Evolutionary conservation across 2,888 invertebrate species (phyloP), one percentile per base, ranked within the genome.

Genomic region (Spodoptera exigua): DNA sequence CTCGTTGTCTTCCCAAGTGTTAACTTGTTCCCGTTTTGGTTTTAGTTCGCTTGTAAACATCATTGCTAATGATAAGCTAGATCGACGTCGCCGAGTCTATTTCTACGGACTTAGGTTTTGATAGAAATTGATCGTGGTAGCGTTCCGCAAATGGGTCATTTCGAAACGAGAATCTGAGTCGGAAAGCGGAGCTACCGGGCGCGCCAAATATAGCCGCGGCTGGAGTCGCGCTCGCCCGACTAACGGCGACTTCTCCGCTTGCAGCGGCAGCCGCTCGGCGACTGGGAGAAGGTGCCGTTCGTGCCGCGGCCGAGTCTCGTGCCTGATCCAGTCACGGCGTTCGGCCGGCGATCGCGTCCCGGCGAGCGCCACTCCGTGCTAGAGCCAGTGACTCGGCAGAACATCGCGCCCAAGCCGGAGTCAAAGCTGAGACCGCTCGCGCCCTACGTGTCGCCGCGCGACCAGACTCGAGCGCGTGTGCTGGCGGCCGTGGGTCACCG

Each of bases 281-380:
- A 97, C 84, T 98, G 98, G 98, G 97, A 97, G 93, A 97, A 97
- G 95, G 97, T 97, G 91, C 98, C 98, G 83, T 96, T 95, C 93
- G 97, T 98, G 84, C 97, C 98, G 79, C 95, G 98, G 78, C 98
- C 98, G 82, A 97, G 97, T 85, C 95, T 97, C 90, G 96, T 98
- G 79, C 96, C 97, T 76, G 97, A 97, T 87, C 97, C 97, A 73
- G 96, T 97, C 88, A 97, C 98, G 76, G 98, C 97, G 74, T 97
- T 96, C 95, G 98, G 98, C 49, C 95, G 96, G 68, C 95, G 96
- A 80, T 84, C 93, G 76, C 88, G 94, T 73, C 94, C 95, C 76
- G 94, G 95, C 72, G 87, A 88, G 77, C 89, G 92, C 54, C 69
- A 75, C 72, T 89, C 90, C 79, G 90, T 95, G 79, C 89, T 95